Evolutionary conservation across 2,888 invertebrate species (phyloP), one percentile per base, ranked within the genome.

Genomic region (Timandra comae): DNA sequence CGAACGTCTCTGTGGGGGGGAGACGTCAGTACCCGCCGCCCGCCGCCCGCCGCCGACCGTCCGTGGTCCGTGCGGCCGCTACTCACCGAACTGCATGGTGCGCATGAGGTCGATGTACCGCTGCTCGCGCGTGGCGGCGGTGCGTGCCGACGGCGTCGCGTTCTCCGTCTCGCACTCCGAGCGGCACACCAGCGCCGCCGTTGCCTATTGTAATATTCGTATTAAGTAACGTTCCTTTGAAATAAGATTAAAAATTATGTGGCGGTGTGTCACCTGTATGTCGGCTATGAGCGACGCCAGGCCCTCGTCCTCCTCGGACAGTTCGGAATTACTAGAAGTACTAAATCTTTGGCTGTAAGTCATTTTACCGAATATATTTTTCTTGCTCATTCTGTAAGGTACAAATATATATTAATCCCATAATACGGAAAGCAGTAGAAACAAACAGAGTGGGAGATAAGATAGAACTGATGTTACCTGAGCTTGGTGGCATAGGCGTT

Each of bases 401-500:
- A 45, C 35, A 29, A 16, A 10, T 6, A 9, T 9, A 13, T 13
- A n/a, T 29, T 29, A 29, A 7, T 13, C 7, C 22, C 29, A 27
- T 3, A 29, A 29, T 32, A 29, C 30, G 35, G 24, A 35, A 30
- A 30, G 27, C 30, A 30, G 27, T 23, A 27, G 27, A 30, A 34
- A 35, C 29, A 30, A 7, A 7, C 20, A 2, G 2, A 7, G 26
- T 1, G 7, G 5, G 12, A 26, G 1, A 0, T 9, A 13, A 5
- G 12, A 12, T 5, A 1, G 3, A 22, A 22, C 7, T 7, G 7
- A 22, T 22, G 2, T 22, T 52, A 93, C 91, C 91, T 92, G 33
- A 96, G 89, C 57, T 95, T 92, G 53, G 91, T 93, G 16, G 95
- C 93, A 70, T 97, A 97, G 0, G 95, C 96, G 76, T 97, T 95